These are phyloP conservation scores for Aricia agestis DNA, from an alignment of 1,140 invertebrate genomes.

Conservation along the genomic window DNA sequence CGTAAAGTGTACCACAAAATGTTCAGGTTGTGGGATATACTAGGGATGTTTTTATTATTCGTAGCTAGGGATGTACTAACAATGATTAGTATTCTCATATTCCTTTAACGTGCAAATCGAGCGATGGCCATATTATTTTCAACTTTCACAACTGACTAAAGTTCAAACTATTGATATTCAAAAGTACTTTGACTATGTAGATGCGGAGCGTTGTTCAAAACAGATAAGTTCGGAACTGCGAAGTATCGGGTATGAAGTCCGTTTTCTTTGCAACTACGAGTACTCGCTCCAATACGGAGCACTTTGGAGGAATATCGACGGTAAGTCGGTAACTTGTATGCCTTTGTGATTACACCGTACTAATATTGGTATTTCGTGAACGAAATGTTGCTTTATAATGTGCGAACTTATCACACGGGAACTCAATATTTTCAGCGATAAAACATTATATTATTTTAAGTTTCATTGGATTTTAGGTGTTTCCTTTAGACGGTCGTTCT, in stretches of 20 bases:
- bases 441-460: too few relatives aligned
- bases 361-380: neutral
- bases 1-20: too few relatives aligned
- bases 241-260: neutral
- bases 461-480: too few relatives aligned
- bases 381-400: too few relatives aligned
- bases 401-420: too few relatives aligned
- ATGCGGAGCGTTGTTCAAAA: neutral
- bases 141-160: neutral
- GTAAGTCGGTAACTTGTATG: neutral
- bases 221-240: neutral
- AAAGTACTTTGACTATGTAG: neutral
- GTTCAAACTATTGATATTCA: neutral
- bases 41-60: too few relatives aligned
- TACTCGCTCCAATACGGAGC: neutral
- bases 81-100: too few relatives aligned
- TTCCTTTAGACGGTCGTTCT: too few relatives aligned
- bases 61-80: too few relatives aligned
- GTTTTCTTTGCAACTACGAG: neutral
- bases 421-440: too few relatives aligned
- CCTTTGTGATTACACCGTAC: neutral
- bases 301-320: neutral
- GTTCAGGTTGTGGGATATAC: too few relatives aligned
- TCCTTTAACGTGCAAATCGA: too few relatives aligned
- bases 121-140: neutral